phyloP scores from a whole-genome alignment of 2,797 vertebrate genomes.

The Champsocephalus gunnari region DNA sequence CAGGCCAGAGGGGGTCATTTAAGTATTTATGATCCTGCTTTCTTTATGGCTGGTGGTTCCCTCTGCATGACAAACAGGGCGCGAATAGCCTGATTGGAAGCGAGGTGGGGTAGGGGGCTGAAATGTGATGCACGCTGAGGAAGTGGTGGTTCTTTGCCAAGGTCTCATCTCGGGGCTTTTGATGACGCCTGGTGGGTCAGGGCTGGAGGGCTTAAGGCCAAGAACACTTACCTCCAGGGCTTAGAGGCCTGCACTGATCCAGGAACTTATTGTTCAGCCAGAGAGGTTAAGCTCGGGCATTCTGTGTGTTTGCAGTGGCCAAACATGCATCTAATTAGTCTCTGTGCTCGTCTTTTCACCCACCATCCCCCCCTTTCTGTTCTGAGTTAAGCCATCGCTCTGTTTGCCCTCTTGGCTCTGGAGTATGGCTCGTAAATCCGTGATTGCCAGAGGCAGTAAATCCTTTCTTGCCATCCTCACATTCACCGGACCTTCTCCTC shows the following conservation, averaged over 20 bases:
- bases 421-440: too few relatives aligned
- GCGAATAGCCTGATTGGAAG: slow-evolving; percentile 38
- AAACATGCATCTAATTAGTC: slow-evolving; percentile 44
- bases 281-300: slow-evolving; percentile 43
- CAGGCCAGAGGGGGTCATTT: slow-evolving; percentile 41
- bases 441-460: slow-evolving; percentile 49
- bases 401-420: slow-evolving; percentile 39
- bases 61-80: slow-evolving; percentile 55
- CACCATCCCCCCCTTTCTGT: slow-evolving; percentile 6
- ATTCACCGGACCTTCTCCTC: slow-evolving; percentile 7
- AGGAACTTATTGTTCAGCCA: slow-evolving; percentile 23
- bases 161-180: slow-evolving; percentile 51
- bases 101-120: slow-evolving; percentile 5
- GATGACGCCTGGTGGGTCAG: slow-evolving; percentile 49
- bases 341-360: slow-evolving; percentile 10
- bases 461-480: slow-evolving; percentile 35
- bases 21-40: slow-evolving; percentile 64
- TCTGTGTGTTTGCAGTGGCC: slow-evolving; percentile 50
- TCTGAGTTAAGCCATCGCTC: slow-evolving; percentile 4
- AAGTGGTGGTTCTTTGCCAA: slow-evolving; percentile 41
- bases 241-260: slow-evolving; percentile 24
- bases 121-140: slow-evolving; percentile 48
- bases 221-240: slow-evolving; percentile 35
- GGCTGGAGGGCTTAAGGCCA: slow-evolving; percentile 11
- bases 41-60: slow-evolving; percentile 74